These are phyloP conservation scores for Notarius lentiginosus DNA, from an alignment of 2,113 vertebrate species.

Conservation along the genomic window DNA sequence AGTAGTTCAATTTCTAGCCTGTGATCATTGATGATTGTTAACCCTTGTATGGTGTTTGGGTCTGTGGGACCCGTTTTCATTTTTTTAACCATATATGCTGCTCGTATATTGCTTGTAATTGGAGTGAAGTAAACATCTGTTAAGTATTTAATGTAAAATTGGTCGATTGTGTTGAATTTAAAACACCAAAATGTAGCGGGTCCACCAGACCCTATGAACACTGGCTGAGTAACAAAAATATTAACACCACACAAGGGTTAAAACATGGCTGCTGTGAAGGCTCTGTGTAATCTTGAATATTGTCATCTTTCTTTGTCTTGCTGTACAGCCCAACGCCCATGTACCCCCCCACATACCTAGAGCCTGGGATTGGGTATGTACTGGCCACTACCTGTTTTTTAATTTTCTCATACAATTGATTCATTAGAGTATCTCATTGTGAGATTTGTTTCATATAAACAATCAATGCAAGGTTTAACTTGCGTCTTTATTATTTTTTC, in stretches of 20 bases:
- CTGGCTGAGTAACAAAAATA: too few species aligned
- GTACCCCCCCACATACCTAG: constrained; percentile 98
- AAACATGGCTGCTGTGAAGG: not conserved
- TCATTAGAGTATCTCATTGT: not conserved
- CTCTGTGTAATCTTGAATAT: not conserved
- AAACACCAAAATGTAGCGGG: too few species aligned
- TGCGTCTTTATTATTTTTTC: not conserved
- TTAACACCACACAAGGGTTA: not conserved
- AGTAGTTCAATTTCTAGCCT: too few species aligned
- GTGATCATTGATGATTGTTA: not conserved
- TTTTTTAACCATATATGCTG: too few species aligned
- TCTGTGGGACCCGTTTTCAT: too few species aligned
- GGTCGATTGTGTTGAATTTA: too few species aligned
- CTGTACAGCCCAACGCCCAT: constrained; percentile 91
- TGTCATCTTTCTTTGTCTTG: constrained; percentile 8
- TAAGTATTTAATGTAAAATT: too few species aligned
- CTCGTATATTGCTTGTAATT: too few species aligned
- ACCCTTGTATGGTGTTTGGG: too few species aligned
- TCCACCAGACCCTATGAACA: too few species aligned
- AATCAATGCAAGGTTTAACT: not conserved
- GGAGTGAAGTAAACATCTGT: too few species aligned
- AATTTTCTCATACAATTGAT: not conserved
- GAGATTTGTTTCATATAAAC: too few species aligned
- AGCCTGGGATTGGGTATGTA: constrained; percentile 96
- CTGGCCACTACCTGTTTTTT: not conserved